phyloP scores from a whole-genome alignment of 2,888 invertebrate species.

The Sepioteuthis lessoniana region DNA sequence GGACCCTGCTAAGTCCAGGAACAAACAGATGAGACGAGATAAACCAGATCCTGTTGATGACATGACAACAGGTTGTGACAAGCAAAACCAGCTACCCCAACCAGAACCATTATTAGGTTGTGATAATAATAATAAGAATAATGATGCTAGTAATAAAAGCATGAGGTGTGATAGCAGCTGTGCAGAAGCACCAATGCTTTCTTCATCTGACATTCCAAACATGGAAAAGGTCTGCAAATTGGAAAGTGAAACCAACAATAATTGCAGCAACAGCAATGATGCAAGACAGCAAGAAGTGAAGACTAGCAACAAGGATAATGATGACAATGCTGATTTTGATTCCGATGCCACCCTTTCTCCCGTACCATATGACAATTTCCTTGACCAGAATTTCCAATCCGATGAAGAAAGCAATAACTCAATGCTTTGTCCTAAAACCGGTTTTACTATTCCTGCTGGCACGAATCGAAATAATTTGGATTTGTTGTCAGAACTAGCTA shows the following conservation, averaged over 20 bases:
- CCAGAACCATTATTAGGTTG: neutral
- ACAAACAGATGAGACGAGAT: neutral
- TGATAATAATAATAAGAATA: neutral
- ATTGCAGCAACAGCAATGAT: neutral
- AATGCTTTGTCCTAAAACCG: conserved; percentile 38
- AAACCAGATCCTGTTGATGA: neutral
- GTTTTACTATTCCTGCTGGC: neutral
- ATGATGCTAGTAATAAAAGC: no score
- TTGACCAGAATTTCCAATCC: neutral
- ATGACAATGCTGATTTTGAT: neutral
- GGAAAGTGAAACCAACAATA: neutral
- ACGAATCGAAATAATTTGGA: conserved; percentile 41
- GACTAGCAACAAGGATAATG: neutral
- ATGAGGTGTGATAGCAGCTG: neutral
- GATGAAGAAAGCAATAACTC: conserved; percentile 5
- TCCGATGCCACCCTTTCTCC: conserved; percentile 41
- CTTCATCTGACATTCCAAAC: neutral
- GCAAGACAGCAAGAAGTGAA: neutral
- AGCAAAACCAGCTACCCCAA: neutral
- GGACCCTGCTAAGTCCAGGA: neutral
- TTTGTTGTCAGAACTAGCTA: conserved; percentile 39
- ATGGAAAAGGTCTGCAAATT: neutral
- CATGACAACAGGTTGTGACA: neutral
- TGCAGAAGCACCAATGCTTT: neutral
- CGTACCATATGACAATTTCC: neutral